Conservation (phyloP, 2,888 invertebrate species). For the Lepeophtheirus nordmannii region DNA sequence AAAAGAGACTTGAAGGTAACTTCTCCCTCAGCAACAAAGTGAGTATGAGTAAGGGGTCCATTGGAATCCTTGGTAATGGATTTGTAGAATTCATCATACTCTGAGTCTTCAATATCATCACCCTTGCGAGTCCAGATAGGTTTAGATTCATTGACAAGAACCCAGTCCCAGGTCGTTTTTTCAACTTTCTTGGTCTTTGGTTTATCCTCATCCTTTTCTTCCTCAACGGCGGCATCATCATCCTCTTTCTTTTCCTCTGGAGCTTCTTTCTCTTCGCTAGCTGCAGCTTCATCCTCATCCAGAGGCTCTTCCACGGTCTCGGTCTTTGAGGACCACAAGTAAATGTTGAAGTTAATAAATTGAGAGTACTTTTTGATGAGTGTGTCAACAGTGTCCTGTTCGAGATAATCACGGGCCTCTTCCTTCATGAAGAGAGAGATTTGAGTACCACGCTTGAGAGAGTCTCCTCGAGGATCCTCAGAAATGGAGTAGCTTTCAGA, state of each 20-base stretch:
- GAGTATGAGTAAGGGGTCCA: slow-evolving; percentile 68
- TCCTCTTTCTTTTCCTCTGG: slow-evolving; percentile 45
- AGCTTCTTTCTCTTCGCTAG: slow-evolving; percentile 38
- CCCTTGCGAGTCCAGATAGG: slow-evolving; percentile 83
- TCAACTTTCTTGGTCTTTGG: slow-evolving; percentile 73
- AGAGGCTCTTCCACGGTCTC: slow-evolving; percentile 56
- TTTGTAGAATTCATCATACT: slow-evolving; percentile 91
- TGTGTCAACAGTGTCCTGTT: slow-evolving; percentile 71
- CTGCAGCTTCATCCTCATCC: slow-evolving; percentile 41
- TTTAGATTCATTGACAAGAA: slow-evolving; percentile 82
- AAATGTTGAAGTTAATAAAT: slow-evolving; percentile 98
- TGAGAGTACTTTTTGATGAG: slow-evolving; percentile 95
- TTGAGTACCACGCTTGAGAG: slow-evolving; percentile 50
- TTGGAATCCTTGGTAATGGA: slow-evolving; percentile 74
- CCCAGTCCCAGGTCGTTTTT: slow-evolving; percentile 97
- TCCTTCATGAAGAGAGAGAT: slow-evolving; percentile 77
- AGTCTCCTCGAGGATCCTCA: slow-evolving; percentile 83
- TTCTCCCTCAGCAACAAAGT: slow-evolving; percentile 97
- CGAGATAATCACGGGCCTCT: slow-evolving; percentile 88
- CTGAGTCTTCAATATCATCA: slow-evolving; percentile 62
- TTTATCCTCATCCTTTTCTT: slow-evolving; percentile 44
- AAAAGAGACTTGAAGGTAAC: slow-evolving; percentile 94
- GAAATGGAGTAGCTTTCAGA: slow-evolving; percentile 71
- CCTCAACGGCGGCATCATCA: slow-evolving; percentile 40
- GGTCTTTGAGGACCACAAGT: slow-evolving; percentile 61